These are phyloP conservation scores for Emydura subglobosa DNA, from an alignment of 2,113 vertebrate species.

Conservation along the genomic window DNA sequence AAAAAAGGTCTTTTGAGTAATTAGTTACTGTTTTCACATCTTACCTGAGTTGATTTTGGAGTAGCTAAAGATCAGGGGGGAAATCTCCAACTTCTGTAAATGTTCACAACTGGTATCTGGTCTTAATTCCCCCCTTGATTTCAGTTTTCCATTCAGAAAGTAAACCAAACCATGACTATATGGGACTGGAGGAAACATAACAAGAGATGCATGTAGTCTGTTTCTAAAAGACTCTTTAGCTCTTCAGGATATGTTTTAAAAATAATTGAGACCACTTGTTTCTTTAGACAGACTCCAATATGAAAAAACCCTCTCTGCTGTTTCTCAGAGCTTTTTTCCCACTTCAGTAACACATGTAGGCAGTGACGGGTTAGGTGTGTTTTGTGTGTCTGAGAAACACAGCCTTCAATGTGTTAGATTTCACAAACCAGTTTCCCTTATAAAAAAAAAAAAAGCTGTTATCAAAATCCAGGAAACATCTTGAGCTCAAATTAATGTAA, in stretches of 20 bases:
- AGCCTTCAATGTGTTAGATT: not conserved
- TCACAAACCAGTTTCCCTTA: conserved; percentile 1
- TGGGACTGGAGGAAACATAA: not conserved
- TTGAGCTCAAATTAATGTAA: conserved; percentile 64
- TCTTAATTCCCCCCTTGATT: not conserved
- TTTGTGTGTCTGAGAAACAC: not conserved
- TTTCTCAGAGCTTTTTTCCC: not conserved
- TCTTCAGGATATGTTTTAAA: not conserved
- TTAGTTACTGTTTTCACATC: not conserved
- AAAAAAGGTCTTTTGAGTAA: not conserved
- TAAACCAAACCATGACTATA: not conserved
- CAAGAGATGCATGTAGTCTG: not conserved
- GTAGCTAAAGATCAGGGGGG: not conserved
- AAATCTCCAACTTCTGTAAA: not conserved
- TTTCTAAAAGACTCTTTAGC: not conserved
- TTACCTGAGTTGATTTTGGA: not conserved
- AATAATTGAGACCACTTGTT: not conserved
- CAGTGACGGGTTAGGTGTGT: not conserved
- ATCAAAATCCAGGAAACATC: conserved; percentile 39
- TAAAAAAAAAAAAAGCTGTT: conserved; percentile 44
- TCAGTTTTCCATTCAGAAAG: not conserved
- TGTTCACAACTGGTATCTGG: not conserved
- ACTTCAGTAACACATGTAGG: not conserved
- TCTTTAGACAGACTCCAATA: conserved; percentile 5
- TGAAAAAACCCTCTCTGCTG: not conserved